Conservation (phyloP, 2,113 vertebrate genomes). For the Varanus salvator region DNA sequence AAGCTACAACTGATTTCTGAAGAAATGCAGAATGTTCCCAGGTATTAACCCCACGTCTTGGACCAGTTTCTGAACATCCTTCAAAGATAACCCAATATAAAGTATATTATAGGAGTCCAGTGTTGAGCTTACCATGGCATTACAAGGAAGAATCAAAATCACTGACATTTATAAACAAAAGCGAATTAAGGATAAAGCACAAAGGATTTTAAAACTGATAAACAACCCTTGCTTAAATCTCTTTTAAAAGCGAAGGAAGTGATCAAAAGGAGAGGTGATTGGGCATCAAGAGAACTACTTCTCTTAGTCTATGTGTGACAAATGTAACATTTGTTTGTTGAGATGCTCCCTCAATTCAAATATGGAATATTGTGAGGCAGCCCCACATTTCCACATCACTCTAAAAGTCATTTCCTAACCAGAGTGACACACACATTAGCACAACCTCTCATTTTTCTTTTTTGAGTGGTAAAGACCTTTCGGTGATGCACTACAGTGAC, state of each 20-base stretch:
- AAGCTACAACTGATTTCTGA: not conserved
- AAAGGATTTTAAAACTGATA: not conserved
- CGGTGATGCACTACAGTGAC: not conserved
- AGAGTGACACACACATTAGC: not conserved
- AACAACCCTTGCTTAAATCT: not conserved
- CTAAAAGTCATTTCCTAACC: not conserved
- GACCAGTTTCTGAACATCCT: not conserved
- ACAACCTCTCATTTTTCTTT: not conserved
- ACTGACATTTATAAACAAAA: not conserved
- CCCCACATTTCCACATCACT: not conserved
- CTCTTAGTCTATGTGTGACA: not conserved
- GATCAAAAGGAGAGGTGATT: not conserved
- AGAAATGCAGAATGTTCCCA: not conserved
- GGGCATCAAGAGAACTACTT: not conserved
- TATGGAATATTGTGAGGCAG: not conserved
- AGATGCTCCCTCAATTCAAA: not conserved
- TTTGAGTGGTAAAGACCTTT: not conserved
- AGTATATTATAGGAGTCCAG: not conserved
- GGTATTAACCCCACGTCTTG: not conserved
- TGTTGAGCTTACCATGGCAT: not conserved
- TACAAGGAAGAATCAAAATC: not conserved
- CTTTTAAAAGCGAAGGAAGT: not conserved
- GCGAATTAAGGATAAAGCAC: not conserved
- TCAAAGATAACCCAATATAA: not conserved
- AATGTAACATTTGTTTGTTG: too few species aligned